phyloP scores from a whole-genome alignment of 2,888 invertebrate species.

The Trissoscelio sp. region DNA sequence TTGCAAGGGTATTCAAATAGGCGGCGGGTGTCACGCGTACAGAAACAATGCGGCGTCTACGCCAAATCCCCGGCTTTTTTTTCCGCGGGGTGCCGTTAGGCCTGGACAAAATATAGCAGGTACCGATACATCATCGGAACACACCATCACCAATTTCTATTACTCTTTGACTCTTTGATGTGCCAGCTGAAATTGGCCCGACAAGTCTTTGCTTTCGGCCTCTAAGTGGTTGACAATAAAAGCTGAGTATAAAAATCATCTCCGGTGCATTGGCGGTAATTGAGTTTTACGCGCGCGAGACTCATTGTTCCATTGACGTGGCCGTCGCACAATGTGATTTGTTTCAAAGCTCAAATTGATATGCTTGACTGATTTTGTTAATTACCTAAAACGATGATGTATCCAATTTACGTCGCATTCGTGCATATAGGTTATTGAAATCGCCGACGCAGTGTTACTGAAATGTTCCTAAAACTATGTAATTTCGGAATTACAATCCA shows the following conservation, averaged over 20 bases:
- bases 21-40: slow-evolving; percentile 73
- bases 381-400: slow-evolving; percentile 66
- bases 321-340: slow-evolving; percentile 42
- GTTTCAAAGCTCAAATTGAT: slow-evolving; percentile 49
- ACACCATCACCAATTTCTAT: slow-evolving; percentile 35
- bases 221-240: slow-evolving; percentile 37
- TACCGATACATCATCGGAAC: slow-evolving; percentile 61
- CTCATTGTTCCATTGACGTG: slow-evolving; percentile 49
- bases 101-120: slow-evolving; percentile 80
- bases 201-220: slow-evolving; percentile 36
- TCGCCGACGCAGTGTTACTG: slow-evolving; percentile 53
- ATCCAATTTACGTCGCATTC: slow-evolving; percentile 58
- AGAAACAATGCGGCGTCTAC: slow-evolving; percentile 82
- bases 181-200: slow-evolving; percentile 40
- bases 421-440: slow-evolving; percentile 54
- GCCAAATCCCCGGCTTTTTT: slow-evolving; percentile 79
- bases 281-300: slow-evolving; percentile 45
- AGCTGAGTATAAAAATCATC: slow-evolving; percentile 21
- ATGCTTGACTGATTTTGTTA: slow-evolving; percentile 57
- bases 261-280: slow-evolving; percentile 25
- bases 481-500: slow-evolving; percentile 66
- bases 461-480: slow-evolving; percentile 65
- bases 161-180: slow-evolving; percentile 33
- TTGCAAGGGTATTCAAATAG: slow-evolving; percentile 69
- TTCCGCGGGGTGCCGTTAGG: slow-evolving; percentile 80